These are phyloP conservation scores for Xanthorhoe spadicearia DNA, from an alignment of 2,888 invertebrate species.

Conservation along the genomic window DNA sequence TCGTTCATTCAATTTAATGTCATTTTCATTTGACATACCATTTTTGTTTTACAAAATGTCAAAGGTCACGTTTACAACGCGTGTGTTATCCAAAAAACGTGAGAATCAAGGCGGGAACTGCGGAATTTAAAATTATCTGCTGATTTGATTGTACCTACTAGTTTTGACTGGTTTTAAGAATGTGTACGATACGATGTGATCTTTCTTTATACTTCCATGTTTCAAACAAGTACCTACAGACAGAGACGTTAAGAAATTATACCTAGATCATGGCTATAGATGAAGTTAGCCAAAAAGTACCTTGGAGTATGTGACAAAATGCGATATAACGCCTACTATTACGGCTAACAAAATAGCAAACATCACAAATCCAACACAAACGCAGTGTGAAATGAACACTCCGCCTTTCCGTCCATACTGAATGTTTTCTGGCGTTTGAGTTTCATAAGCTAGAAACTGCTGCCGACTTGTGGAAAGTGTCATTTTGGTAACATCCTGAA, in stretches of 20 bases:
- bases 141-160: background rate
- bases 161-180: too few relatives aligned
- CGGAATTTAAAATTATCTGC: background rate
- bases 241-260: too few relatives aligned
- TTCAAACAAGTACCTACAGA: too few relatives aligned
- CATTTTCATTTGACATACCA: background rate
- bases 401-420: conserved; percentile 86
- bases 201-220: too few relatives aligned
- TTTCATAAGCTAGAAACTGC: conserved; percentile 85
- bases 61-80: conserved; percentile 8
- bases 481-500: conserved; percentile 71
- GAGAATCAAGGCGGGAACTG: background rate
- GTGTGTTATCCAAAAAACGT: background rate
- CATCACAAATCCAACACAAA: conserved; percentile 75
- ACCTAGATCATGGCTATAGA: background rate
- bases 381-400: conserved; percentile 86
- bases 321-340: conserved; percentile 74
- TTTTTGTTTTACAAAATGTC: background rate
- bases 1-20: too few relatives aligned
- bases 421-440: conserved; percentile 79
- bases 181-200: too few relatives aligned
- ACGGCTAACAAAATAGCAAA: conserved; percentile 66
- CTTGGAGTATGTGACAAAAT: conserved; percentile 76
- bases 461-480: conserved; percentile 82
- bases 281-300: conserved; percentile 44